Evolutionary conservation across 35 echinoderm and acorn worm species (phyloP), one percentile per base, ranked within the genome.

Genomic region (Ptychodera flava): DNA sequence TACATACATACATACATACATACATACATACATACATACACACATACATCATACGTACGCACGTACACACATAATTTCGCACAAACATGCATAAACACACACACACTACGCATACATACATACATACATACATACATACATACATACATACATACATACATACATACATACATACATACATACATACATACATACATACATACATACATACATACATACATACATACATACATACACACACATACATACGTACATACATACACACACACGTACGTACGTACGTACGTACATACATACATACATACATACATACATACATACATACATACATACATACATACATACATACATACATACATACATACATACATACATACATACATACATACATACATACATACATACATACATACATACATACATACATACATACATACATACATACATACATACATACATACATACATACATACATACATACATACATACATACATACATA

Each of bases 311-410:
- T 64, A 64, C 22, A 22, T 22, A n/a, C 45, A 64, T 64, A 12
- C 45, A 22, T 64, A 64, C 45, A 12, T 64, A n/a, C n/a, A 64
- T 64, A 64, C 45, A 64, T 64, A 64, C 45, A 64, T 64, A 64
- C 45, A 64, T 64, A 64, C 45, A 64, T 64, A 64, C 45, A 64
- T 64, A 64, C 45, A 64, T 64, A 64, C 45, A 64, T 64, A 64
- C 45, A 64, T 64, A 64, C 45, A 64, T 64, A 64, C 45, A 64
- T 64, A 64, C 45, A 64, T 64, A 64, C 45, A 64, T 64, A 22
- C 45, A 64, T 64, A 22, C 45, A 64, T 64, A 22, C 45, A 64
- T 64, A 22, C 45, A 64, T 64, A 22, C 45, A 64, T 64, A 22
- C 45, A 64, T 64, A 22, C 45, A 64, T 64, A 64, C 45, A 64